These are phyloP conservation scores for Ashinkailepas kermadecensis DNA, from an alignment of 2,888 invertebrate genomes.

Conservation along the genomic window DNA sequence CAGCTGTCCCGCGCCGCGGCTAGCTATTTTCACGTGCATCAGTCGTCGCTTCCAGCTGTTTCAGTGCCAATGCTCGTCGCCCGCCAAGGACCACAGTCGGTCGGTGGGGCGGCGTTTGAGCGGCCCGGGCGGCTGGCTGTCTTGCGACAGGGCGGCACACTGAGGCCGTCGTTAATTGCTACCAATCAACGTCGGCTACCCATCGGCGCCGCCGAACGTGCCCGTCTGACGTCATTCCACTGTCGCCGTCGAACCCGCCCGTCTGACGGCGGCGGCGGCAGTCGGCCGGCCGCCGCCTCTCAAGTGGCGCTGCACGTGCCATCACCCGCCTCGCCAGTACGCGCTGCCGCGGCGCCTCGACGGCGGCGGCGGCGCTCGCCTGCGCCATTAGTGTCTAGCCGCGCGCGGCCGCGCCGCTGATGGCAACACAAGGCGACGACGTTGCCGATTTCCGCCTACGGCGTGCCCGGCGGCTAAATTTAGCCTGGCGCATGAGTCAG, in stretches of 20 bases:
- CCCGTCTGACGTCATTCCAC: too few species aligned
- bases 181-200: too few species aligned
- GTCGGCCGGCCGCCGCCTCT: not conserved
- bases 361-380: not conserved
- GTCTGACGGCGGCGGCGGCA: not conserved
- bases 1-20: too few species aligned
- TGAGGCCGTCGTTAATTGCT: too few species aligned
- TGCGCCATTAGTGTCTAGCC: not conserved
- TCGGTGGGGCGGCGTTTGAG: not conserved
- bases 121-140: too few species aligned
- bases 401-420: not conserved
- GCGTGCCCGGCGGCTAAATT: not conserved
- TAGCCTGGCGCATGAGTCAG: not conserved
- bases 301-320: not conserved
- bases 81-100: not conserved
- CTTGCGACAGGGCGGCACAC: too few species aligned
- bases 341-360: not conserved
- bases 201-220: too few species aligned
- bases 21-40: not conserved
- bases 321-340: not conserved
- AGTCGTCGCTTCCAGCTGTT: slow-evolving; percentile 8
- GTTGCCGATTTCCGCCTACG: not conserved
- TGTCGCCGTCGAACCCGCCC: too few species aligned
- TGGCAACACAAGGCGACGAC: not conserved
- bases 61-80: not conserved